These are phyloP conservation scores for Setophaga coronata DNA, from an alignment of 2,113 vertebrate genomes.

Conservation along the genomic window DNA sequence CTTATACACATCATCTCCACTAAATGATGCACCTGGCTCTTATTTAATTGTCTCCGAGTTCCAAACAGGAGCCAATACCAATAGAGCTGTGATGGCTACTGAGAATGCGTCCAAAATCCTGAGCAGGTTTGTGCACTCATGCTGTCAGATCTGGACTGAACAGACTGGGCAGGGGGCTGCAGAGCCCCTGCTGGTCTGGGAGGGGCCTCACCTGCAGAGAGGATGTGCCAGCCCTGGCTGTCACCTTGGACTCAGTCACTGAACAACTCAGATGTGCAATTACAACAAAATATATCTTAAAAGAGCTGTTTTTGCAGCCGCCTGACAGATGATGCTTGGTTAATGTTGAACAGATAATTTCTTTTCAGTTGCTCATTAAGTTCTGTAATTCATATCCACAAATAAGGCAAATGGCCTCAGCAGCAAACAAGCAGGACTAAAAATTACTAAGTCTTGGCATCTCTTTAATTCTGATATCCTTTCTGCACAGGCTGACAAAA, in stretches of 20 bases:
- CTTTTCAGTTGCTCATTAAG: background rate
- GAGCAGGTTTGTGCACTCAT: background rate
- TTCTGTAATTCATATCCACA: background rate
- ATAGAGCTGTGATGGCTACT: background rate
- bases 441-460: background rate
- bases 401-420: background rate
- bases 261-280: background rate
- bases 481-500: background rate
- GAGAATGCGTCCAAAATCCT: background rate
- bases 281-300: background rate
- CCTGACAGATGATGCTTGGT: background rate
- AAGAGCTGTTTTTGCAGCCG: background rate
- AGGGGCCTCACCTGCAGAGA: accelerated
- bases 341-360: background rate
- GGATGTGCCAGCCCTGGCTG: background rate
- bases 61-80: background rate
- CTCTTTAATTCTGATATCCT: background rate
- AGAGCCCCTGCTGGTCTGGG: background rate
- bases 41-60: background rate
- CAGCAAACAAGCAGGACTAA: background rate
- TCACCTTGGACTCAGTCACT: background rate
- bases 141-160: background rate
- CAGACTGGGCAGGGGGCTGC: background rate
- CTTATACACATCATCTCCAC: background rate
- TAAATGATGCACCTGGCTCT: background rate